phyloP scores from a whole-genome alignment of 2,888 invertebrate genomes.

The Orchesella flavescens region DNA sequence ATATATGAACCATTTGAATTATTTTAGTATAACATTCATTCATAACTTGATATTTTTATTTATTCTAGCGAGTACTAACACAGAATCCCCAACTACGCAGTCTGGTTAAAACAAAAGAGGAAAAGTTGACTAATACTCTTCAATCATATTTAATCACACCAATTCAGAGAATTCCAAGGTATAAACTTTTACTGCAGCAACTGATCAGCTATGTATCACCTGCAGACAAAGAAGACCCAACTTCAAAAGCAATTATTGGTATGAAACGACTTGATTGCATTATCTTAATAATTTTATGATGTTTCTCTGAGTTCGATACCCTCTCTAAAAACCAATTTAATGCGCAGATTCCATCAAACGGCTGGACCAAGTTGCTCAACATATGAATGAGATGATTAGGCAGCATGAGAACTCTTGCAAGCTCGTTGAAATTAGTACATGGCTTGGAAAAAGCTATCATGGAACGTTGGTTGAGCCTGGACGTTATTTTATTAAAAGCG shows the following conservation, averaged over 20 bases:
- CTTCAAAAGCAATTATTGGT: constrained; percentile 66
- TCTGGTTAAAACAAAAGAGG: constrained; percentile 66
- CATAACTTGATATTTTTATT: constrained; percentile 1
- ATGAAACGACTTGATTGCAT: background rate
- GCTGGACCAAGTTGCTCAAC: constrained; percentile 81
- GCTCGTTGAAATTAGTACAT: constrained; percentile 78
- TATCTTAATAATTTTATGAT: no score
- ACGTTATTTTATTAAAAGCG: constrained; percentile 65
- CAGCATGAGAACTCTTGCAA: constrained; percentile 83
- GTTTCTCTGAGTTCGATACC: no score
- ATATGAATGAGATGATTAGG: constrained; percentile 83
- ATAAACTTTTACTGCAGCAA: constrained; percentile 82
- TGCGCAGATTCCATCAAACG: constrained; percentile 79
- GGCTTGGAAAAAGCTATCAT: constrained; percentile 65
- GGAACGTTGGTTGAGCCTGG: constrained; percentile 69
- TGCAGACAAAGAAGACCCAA: constrained; percentile 57
- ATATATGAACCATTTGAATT: background rate
- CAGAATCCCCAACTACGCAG: constrained; percentile 55
- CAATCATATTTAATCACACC: constrained; percentile 84
- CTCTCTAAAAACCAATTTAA: background rate
- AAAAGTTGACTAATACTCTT: constrained; percentile 81
- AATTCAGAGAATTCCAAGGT: constrained; percentile 85
- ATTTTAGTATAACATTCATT: background rate
- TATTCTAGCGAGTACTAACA: constrained; percentile 44
- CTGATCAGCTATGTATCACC: constrained; percentile 74